phyloP scores from a whole-genome alignment of 2,797 vertebrate species.

The Falco rusticolus region DNA sequence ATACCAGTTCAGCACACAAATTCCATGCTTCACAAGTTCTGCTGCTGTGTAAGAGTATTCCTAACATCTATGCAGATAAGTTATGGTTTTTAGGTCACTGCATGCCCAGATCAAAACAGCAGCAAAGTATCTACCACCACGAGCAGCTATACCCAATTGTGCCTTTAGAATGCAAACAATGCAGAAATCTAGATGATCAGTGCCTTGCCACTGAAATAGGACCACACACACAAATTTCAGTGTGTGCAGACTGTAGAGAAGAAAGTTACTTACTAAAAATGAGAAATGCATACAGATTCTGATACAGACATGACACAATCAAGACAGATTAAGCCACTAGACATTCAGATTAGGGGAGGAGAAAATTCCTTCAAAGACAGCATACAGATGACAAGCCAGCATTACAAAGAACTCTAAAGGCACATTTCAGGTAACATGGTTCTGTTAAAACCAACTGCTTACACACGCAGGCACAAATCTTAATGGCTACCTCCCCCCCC shows the following conservation, averaged over 20 bases:
- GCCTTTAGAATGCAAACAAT: slow-evolving; percentile 74
- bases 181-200: slow-evolving; percentile 11
- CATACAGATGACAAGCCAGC: slow-evolving; percentile 27
- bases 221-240: background rate
- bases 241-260: background rate
- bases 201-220: background rate
- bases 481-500: slow-evolving; percentile 57
- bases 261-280: background rate
- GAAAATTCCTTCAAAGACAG: background rate
- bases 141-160: slow-evolving; percentile 67
- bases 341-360: slow-evolving; percentile 22
- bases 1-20: slow-evolving; percentile 64
- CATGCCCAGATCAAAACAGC: slow-evolving; percentile 65
- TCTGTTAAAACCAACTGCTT: slow-evolving; percentile 72
- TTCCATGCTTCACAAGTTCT: slow-evolving; percentile 67
- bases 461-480: slow-evolving; percentile 69
- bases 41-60: slow-evolving; percentile 62
- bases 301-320: slow-evolving; percentile 29
- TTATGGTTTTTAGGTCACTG: slow-evolving; percentile 44
- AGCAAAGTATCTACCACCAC: slow-evolving; percentile 65
- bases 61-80: slow-evolving; percentile 36
- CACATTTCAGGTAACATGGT: slow-evolving; percentile 69
- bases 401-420: slow-evolving; percentile 75
- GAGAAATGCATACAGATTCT: background rate
- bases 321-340: slow-evolving; percentile 26